Base-by-base conservation (phyloP, 2,888 invertebrate species). In the Alentia gelatinosa region DNA sequence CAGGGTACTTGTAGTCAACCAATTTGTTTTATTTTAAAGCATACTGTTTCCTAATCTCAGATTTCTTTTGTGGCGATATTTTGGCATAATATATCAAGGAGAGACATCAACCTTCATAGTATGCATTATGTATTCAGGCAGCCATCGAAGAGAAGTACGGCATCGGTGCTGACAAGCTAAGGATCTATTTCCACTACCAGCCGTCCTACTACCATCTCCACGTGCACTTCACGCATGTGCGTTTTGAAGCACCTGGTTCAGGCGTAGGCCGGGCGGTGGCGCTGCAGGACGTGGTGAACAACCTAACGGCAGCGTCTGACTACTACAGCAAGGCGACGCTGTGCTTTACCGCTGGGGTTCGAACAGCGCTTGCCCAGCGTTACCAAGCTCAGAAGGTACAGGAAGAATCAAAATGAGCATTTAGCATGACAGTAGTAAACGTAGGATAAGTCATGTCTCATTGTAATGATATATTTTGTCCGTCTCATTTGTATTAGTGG, bases 131-230 rank as follows among this genome's bases (percentile, higher is more conserved):
- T 47, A 84, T 89, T 89, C 95, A 98, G 97, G 97, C 97, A 95
- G 97, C 97, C 1, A 98, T 99, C 91, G 95, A 97, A 88, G 97
- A 98, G 47, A 98, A 98, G 94, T 99, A 98, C 96, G 97, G 97
- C 23, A 94, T 99, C 0, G 96, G 97, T 3, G 96, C 97, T 26
- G 94, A 94, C 92, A 95, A 98, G 95, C 96, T 99, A 39, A 97
- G 99, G 37, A 97, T 98, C 92, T 99, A 98, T 96, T 96, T 99
- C 0, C 99, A 99, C 96, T 99, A 99, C 96, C 99, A 98, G 94
- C 99, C 99, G 0, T 98, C 99, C 0, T 99, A 98, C 96, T 99
- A 99, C 96, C 99, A 99, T 95, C 97, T 99, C 0, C 99, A 99
- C 96, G 97, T 99, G 0, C 99, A 99, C 96, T 98, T 99, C 95